Conservation (phyloP, 2,797 vertebrate species). For the Enteromius afrohamiltoni region DNA sequence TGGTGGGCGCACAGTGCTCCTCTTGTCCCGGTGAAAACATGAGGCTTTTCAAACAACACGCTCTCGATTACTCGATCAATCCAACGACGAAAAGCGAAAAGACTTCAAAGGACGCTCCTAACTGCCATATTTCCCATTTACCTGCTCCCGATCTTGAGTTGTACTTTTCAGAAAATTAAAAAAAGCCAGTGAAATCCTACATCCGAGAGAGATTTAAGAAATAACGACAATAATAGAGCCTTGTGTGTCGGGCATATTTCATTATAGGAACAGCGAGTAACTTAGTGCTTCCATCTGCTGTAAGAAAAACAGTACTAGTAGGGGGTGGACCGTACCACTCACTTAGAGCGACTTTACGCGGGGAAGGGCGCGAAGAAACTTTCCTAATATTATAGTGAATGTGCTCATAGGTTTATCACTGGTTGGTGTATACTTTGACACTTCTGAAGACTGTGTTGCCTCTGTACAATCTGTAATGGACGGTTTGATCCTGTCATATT, state of each 20-base stretch:
- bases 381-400: background rate
- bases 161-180: background rate
- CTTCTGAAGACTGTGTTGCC: rapidly evolving
- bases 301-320: conserved; percentile 79
- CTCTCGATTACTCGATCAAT: conserved; percentile 59
- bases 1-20: conserved; percentile 90
- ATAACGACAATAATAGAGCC: background rate
- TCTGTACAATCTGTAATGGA: background rate
- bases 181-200: background rate
- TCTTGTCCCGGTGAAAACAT: conserved; percentile 95
- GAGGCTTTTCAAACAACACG: conserved; percentile 72
- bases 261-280: conserved; percentile 58
- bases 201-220: background rate
- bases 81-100: conserved; percentile 58
- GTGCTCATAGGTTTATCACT: background rate
- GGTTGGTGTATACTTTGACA: rapidly evolving
- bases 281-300: conserved; percentile 74
- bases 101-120: conserved; percentile 64
- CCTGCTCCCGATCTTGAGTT: conserved; percentile 18
- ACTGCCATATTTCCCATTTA: conserved; percentile 64
- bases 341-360: conserved; percentile 68
- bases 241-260: conserved; percentile 5
- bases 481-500: background rate
- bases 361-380: conserved; percentile 33
- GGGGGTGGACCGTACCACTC: conserved; percentile 78